Percentiles rank a stretch among this genome's conserved stretches.
Evolutionary conservation across 2,888 invertebrate species (phyloP).

Genomic region (Ischnura elegans): DNA sequence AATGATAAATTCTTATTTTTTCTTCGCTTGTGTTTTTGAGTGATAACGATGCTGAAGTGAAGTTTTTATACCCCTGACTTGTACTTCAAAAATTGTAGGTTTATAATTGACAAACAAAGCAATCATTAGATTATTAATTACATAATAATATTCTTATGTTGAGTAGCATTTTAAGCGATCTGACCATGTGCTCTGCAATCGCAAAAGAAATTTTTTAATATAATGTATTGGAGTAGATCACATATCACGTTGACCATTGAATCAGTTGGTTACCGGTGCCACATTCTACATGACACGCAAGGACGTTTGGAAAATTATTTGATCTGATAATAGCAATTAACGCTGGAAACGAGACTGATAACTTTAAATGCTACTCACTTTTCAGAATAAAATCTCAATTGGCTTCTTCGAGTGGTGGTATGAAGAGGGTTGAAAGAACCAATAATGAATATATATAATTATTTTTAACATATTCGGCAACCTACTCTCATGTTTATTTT

Average conservation of each 20-base stretch:
- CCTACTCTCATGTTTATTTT: not conserved
- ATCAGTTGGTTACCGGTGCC: not conserved
- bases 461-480: not conserved
- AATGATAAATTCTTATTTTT: not conserved
- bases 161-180: not conserved
- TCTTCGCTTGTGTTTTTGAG: not conserved
- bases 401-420: not conserved
- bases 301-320: not conserved
- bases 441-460: not conserved
- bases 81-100: not conserved
- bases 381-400: not conserved
- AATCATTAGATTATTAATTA: not conserved
- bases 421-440: not conserved
- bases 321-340: not conserved
- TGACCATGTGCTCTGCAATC: not conserved
- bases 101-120: not conserved
- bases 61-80: constrained; percentile 2
- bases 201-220: not conserved
- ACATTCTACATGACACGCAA: not conserved
- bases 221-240: constrained; percentile 6
- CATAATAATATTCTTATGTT: not conserved
- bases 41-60: not conserved
- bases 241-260: constrained; percentile 26
- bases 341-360: not conserved
- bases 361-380: not conserved